Percentiles rank a stretch among this genome's conserved stretches.
Evolutionary conservation across 2,888 invertebrate species (phyloP).

Genomic region (Heliconius charithonia): DNA sequence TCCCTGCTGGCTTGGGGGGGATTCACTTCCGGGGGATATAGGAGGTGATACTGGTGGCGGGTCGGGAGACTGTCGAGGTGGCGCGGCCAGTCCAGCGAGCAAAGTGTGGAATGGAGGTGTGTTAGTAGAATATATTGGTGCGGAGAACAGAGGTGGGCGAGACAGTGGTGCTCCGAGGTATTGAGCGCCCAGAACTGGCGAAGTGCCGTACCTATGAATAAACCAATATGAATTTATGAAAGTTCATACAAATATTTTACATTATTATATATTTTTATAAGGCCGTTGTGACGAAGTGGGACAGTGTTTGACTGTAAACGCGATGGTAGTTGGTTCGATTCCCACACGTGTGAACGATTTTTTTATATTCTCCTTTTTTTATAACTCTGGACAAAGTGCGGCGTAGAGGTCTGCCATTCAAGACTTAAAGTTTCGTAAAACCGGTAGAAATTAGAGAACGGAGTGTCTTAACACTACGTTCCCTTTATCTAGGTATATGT

Average conservation of each 20-base stretch:
- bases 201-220: slow-evolving; percentile 66
- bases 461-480: too few species aligned
- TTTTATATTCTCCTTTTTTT: too few species aligned
- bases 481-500: too few species aligned
- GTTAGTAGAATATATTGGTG: slow-evolving; percentile 86
- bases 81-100: slow-evolving; percentile 75
- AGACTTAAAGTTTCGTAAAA: too few species aligned
- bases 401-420: too few species aligned
- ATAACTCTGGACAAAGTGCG: too few species aligned
- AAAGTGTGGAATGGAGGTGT: slow-evolving; percentile 75
- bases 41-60: slow-evolving; percentile 82
- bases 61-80: slow-evolving; percentile 76
- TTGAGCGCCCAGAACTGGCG: slow-evolving; percentile 72
- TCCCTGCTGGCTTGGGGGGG: slow-evolving; percentile 78
- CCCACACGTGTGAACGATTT: too few species aligned
- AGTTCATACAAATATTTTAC: not conserved
- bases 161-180: slow-evolving; percentile 81
- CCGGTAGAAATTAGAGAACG: too few species aligned
- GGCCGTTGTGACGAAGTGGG: too few species aligned
- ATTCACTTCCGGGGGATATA: slow-evolving; percentile 79
- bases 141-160: slow-evolving; percentile 83
- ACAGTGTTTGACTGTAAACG: too few species aligned
- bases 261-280: not conserved
- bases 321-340: too few species aligned
- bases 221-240: not conserved